These are phyloP conservation scores for Lophotriccus pileatus DNA, from an alignment of 2,797 vertebrate species.

Conservation along the genomic window DNA sequence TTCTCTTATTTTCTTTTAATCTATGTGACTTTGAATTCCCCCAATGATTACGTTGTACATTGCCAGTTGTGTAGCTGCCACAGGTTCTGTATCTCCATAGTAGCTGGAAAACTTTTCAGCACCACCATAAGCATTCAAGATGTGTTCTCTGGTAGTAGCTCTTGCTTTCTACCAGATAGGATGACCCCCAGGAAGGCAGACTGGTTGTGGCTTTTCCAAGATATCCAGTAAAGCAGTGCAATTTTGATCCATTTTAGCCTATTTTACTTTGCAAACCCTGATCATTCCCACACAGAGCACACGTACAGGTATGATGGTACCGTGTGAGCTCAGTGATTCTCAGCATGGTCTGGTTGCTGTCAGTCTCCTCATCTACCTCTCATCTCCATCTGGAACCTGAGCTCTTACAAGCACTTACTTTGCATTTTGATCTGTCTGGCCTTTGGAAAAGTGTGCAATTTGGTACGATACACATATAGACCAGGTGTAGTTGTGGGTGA, in stretches of 20 bases:
- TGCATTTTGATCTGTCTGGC: neutral
- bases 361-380: neutral
- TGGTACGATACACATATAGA: neutral
- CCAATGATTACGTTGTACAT: neutral
- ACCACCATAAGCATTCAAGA: neutral
- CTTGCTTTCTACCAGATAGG: neutral
- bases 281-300: neutral
- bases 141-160: neutral
- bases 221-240: neutral
- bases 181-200: neutral
- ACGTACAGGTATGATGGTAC: fast-evolving
- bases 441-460: neutral
- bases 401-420: neutral
- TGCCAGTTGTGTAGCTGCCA: neutral
- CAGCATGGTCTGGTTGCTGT: neutral
- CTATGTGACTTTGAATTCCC: neutral
- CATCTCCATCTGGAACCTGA: neutral
- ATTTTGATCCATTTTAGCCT: neutral
- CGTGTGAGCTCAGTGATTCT: neutral
- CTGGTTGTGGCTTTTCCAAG: neutral
- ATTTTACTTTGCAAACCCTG: neutral
- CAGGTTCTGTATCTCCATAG: neutral
- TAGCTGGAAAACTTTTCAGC: neutral
- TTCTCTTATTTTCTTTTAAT: neutral
- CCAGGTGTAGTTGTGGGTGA: neutral